These are phyloP conservation scores for Pachycephala philippinensis DNA, from an alignment of 2,113 vertebrate genomes.

Conservation along the genomic window DNA sequence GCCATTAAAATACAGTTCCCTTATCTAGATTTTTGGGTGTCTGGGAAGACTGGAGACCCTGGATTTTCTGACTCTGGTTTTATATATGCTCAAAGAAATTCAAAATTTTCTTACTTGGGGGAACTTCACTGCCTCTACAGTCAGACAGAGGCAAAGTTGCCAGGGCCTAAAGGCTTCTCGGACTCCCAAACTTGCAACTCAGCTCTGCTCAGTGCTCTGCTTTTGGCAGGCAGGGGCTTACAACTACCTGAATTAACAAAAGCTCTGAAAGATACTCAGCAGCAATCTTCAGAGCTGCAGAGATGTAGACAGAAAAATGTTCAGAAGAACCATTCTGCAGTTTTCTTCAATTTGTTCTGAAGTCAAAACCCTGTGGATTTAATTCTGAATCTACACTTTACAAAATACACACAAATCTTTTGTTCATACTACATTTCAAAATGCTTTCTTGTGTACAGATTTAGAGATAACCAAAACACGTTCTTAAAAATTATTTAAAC, in stretches of 20 bases:
- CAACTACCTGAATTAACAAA: neutral
- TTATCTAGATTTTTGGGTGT: neutral
- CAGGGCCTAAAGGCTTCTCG: neutral
- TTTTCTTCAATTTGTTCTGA: neutral
- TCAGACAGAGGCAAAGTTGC: neutral
- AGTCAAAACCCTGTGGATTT: neutral
- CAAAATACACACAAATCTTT: neutral
- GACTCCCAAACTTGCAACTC: neutral
- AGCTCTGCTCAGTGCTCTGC: neutral
- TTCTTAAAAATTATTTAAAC: neutral
- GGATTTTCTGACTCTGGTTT: neutral
- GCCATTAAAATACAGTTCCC: neutral
- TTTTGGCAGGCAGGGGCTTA: neutral
- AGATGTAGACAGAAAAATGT: neutral
- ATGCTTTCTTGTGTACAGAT: neutral
- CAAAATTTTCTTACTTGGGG: neutral
- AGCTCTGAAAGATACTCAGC: neutral
- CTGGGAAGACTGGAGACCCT: neutral
- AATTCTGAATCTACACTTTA: neutral
- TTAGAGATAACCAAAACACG: neutral
- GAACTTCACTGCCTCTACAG: neutral
- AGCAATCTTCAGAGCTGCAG: neutral
- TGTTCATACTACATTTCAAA: neutral
- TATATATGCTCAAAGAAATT: fast-evolving
- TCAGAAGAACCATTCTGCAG: neutral